Evolutionary conservation across 2,797 vertebrate species (phyloP).

Genomic region (Garrulus glandarius): DNA sequence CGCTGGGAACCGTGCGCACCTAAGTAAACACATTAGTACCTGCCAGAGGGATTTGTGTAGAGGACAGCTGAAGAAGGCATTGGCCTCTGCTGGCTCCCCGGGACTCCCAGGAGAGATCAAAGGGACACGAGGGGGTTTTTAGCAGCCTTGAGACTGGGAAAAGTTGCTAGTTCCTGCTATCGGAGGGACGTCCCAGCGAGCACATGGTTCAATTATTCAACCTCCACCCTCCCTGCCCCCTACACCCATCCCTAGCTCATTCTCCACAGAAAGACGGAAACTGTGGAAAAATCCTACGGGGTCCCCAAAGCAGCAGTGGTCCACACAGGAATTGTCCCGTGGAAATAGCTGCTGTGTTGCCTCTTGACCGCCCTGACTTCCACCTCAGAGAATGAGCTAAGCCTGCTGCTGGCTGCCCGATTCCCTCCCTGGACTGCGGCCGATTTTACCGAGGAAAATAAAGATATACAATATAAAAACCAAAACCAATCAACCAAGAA

Average conservation of each 20-base stretch:
- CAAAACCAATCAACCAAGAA: neutral
- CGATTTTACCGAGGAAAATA: neutral
- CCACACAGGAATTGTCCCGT: neutral
- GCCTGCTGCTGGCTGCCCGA: neutral
- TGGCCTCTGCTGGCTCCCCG: slow-evolving; percentile 74
- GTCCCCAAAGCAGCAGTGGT: neutral
- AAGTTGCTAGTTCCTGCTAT: slow-evolving; percentile 69
- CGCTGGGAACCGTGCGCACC: slow-evolving; percentile 84
- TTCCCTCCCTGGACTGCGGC: neutral
- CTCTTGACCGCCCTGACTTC: neutral
- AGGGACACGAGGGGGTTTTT: slow-evolving; percentile 69
- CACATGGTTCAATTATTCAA: slow-evolving; percentile 62
- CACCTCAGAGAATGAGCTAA: neutral
- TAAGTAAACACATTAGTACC: slow-evolving; percentile 90
- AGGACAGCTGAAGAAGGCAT: slow-evolving; percentile 96
- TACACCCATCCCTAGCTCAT: neutral
- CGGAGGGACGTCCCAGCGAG: slow-evolving; percentile 55
- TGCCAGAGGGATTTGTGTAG: slow-evolving; percentile 77
- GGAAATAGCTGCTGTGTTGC: neutral
- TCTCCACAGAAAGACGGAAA: neutral
- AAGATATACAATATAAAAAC: neutral
- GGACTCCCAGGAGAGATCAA: slow-evolving; percentile 85
- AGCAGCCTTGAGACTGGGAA: slow-evolving; percentile 79
- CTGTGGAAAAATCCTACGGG: neutral
- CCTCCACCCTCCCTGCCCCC: neutral